Base-by-base conservation (phyloP, 2,113 vertebrate species). In the Chrysochloris asiatica region DNA sequence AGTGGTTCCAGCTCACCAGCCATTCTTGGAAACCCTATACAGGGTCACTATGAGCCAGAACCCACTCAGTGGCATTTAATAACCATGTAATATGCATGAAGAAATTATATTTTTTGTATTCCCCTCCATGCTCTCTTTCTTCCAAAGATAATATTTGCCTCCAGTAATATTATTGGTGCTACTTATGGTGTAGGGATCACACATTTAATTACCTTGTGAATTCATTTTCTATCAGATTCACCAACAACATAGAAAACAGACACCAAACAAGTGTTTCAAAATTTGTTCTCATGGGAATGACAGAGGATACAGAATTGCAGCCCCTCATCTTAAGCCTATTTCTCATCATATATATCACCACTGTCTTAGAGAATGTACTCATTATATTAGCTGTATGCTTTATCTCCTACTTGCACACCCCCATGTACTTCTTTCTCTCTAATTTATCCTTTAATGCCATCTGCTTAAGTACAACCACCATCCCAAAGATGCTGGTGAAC, bases 231-330 rank as follows among this genome's bases (percentile, higher is more conserved):
- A 43, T 56, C 4, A 84, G 21, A 9, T 24, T 47, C 67, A 69
- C 38, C 67, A n/a, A 67, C 63, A 69, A 69, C 22, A 69, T 21
- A 19, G 67, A 69, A 21, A 8, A 19, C 36, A 69, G 21, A 21
- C 38, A 69, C 17, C 67, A 69, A 38, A 38, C 67, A 38, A 19
- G 30, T 38, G 17, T 21, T 47, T 87, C 67, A 78, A 36, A 91
- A 19, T 95, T 93, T 48, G 8, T 85, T 38, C 56, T 95, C 56
- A 4, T 95, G 59, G 67, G 65, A 4, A 36, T 91, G 41, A 91
- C 83, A 54, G 76, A 84, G 6, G 59, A 92, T 1, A 82, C 67
- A 10, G 81, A 78, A 59, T 47, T 78, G 2, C 56, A 47, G 9
- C 41, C 56, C 26, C 38, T 90, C 26, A 33, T 59, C 4, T 56